Evolutionary conservation across 2,888 invertebrate species (phyloP), one percentile per base, ranked within the genome.

Genomic region (Nematopogon swammerdamellus): DNA sequence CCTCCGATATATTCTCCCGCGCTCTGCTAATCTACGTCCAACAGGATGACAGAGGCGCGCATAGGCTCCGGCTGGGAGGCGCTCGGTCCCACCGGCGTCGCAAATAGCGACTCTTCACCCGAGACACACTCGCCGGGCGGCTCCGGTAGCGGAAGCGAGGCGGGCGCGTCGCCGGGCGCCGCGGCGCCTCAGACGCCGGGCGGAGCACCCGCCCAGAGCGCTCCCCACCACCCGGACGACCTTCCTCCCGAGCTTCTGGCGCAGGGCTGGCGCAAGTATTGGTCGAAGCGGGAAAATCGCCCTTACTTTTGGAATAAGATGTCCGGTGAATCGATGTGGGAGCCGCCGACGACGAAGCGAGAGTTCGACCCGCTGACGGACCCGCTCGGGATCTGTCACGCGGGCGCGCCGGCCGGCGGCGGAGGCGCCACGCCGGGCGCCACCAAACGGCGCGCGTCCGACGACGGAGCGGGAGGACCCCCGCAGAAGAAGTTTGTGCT

Each of bases 271-370:
- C 86, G 95, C 53, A 95, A 93, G 62, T 96, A 92, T 70, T 97
- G 97, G 97, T 97, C 96, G 18, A 93, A 95, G 64, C 81, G 97
- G 49, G 97, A 97, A 70, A 95, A 92, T 65, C 82, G 97, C 20
- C 95, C 95, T 2, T 97, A 97, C 69, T 97, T 92, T 74, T 97
- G 96, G 92, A 97, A 97, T 68, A 95, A 95, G 75, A 74, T 91
- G 19, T 95, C 95, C 1, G 95, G 95, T 49, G 95, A 97, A 74
- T 96, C 96, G n/a, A 80, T 96, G 58, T 97, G 97, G 97, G 97
- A 97, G 68, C 86, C 95, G 84, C 96, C 96, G 14, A 84, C 87
- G n/a, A 72, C 86, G 10, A 88, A 88, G 63, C 83, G 86, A 52
- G 90, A 89, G 59, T 95, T 92, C 72, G 96, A 97, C 79, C 93